Evolutionary conservation across 2,797 vertebrate species (phyloP).

Genomic region (Tachyglossus aculeatus): DNA sequence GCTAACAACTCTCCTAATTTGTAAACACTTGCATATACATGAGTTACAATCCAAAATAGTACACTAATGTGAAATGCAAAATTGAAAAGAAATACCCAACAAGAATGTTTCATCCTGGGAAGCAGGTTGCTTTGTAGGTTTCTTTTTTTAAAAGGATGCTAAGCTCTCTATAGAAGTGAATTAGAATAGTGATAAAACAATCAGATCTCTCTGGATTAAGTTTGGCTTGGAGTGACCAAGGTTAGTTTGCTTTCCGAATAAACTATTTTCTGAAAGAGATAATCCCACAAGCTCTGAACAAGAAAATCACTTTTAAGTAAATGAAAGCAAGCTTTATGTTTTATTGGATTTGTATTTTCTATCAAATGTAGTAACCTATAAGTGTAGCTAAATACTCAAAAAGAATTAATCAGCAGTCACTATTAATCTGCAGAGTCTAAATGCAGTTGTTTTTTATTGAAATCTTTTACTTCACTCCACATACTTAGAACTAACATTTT

Average conservation of each 20-base stretch:
- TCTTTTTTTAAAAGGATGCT: conserved; percentile 23
- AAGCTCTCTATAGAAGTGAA: conserved; percentile 10
- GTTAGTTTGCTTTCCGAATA: conserved; percentile 61
- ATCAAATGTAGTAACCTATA: conserved; percentile 50
- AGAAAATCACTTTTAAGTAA: conserved; percentile 59
- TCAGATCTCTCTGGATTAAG: conserved; percentile 45
- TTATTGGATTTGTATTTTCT: conserved; percentile 63
- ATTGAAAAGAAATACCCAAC: conserved; percentile 51
- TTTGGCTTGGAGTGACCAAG: conserved; percentile 53
- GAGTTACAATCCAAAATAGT: no score
- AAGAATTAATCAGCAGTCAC: conserved; percentile 44
- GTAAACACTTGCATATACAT: conserved; percentile 53
- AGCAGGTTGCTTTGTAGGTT: background rate
- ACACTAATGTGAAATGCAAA: conserved; percentile 58
- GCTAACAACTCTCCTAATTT: conserved; percentile 46
- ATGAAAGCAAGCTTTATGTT: conserved; percentile 58
- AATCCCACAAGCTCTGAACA: conserved; percentile 58
- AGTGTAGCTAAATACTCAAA: conserved; percentile 45
- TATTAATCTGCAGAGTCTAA: conserved; percentile 33
- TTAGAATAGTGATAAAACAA: conserved; percentile 29
- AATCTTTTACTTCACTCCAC: no score
- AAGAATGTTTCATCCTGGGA: conserved; percentile 26
- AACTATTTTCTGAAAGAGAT: conserved; percentile 60
- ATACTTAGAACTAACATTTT: no score
- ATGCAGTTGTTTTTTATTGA: no score